A percentile compares a stretch with the other conserved stretches of the same genome.
These are phyloP conservation scores for Phyllotis vaccarum DNA, from an alignment of 2,797 vertebrate species.

Conservation along the genomic window DNA sequence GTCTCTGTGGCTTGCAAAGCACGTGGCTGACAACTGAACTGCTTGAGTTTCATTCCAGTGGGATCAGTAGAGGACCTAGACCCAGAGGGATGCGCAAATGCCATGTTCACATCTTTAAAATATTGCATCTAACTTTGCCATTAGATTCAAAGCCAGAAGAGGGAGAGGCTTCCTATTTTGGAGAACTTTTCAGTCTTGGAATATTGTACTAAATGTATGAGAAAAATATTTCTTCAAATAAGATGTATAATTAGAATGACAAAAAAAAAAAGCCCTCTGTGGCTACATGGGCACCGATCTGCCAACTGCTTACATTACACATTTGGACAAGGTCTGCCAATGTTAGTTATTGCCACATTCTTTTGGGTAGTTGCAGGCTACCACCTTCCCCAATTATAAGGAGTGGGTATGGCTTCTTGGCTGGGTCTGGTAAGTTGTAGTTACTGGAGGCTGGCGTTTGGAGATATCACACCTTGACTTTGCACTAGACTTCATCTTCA, in stretches of 20 bases:
- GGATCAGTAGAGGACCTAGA: neutral
- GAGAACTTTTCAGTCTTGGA: neutral
- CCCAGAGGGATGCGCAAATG: neutral
- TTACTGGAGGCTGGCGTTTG: neutral
- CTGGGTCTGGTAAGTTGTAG: neutral
- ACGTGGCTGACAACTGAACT: neutral
- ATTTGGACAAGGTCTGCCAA: neutral
- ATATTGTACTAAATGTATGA: neutral
- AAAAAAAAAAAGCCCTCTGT: neutral
- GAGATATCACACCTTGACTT: neutral
- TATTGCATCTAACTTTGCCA: neutral
- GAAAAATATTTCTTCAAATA: neutral
- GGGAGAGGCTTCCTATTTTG: neutral
- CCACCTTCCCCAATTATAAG: neutral
- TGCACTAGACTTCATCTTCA: neutral
- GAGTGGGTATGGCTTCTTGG: neutral
- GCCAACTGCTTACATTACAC: neutral
- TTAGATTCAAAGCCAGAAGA: constrained; percentile 14
- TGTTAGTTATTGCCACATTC: neutral
- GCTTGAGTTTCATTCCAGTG: neutral
- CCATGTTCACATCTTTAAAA: neutral
- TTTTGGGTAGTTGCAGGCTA: neutral
- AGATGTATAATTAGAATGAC: neutral
- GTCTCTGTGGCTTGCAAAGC: neutral
- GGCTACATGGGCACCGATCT: neutral